A percentile compares a stretch with the other conserved stretches of the same genome.
These are phyloP conservation scores for Margaritifera margaritifera DNA, from an alignment of 2,888 invertebrate species.

Conservation along the genomic window DNA sequence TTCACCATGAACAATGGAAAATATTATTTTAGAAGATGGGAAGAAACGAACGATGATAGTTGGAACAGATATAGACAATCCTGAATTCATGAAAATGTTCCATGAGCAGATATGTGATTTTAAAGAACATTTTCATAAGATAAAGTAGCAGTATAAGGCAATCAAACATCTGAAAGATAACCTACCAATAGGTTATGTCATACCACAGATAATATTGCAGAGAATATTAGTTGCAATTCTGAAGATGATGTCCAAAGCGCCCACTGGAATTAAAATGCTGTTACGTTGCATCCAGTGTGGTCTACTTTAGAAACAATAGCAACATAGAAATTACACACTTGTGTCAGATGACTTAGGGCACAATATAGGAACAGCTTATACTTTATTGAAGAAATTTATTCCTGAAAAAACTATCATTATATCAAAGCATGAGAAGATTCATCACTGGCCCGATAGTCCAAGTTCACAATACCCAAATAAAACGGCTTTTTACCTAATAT, in stretches of 20 bases:
- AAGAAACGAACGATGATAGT: slow-evolving; percentile 23
- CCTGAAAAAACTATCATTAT: slow-evolving; percentile 5
- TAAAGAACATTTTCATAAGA: slow-evolving; percentile 12
- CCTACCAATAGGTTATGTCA: slow-evolving; percentile 14
- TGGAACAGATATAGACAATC: slow-evolving; percentile 6
- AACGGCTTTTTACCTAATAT: slow-evolving; percentile 18
- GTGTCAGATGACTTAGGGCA: slow-evolving; percentile 32
- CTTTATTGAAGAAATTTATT: slow-evolving; percentile 22
- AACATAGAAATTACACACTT: slow-evolving; percentile 16
- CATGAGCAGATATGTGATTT: slow-evolving; percentile 16
- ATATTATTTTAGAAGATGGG: slow-evolving; percentile 12
- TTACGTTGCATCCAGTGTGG: slow-evolving; percentile 37
- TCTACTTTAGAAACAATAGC: slow-evolving; percentile 14
- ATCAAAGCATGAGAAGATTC: slow-evolving; percentile 4
- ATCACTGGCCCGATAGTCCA: slow-evolving; percentile 40
- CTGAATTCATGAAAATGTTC: slow-evolving; percentile 5
- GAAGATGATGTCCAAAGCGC: slow-evolving; percentile 33
- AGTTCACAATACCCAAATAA: slow-evolving; percentile 36
- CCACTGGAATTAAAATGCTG: slow-evolving; percentile 30
- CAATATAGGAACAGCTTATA: slow-evolving; percentile 17
- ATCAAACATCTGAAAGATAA: slow-evolving; percentile 20
- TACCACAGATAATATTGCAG: slow-evolving; percentile 40
- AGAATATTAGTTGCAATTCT: slow-evolving; percentile 12
- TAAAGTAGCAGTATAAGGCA: slow-evolving; percentile 21
- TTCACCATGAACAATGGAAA: slow-evolving; percentile 16